A percentile compares a stretch with the other conserved stretches of the same genome.
These are phyloP conservation scores for Scatophagus argus DNA, from an alignment of 2,113 vertebrate genomes.

Conservation along the genomic window DNA sequence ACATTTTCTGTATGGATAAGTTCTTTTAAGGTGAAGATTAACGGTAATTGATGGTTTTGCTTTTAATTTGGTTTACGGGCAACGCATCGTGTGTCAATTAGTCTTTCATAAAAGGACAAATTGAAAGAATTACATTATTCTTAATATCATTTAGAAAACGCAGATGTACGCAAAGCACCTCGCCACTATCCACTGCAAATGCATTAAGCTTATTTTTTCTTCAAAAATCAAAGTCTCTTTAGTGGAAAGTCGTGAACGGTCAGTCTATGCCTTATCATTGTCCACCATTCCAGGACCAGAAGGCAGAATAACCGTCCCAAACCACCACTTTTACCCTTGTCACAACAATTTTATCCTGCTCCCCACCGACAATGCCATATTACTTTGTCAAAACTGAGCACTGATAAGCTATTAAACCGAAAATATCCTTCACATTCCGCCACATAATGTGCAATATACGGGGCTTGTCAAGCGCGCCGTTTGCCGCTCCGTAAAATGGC, in stretches of 20 bases:
- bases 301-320: slow-evolving; percentile 51
- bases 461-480: slow-evolving; percentile 35
- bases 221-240: slow-evolving; percentile 13
- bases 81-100: not conserved
- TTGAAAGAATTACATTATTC: not conserved
- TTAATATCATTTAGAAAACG: not conserved
- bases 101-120: not conserved
- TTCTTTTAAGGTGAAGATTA: not conserved
- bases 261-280: slow-evolving; percentile 61
- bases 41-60: slow-evolving; percentile 1
- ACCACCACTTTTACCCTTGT: slow-evolving; percentile 48
- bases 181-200: slow-evolving; percentile 58
- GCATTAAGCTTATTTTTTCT: slow-evolving; percentile 10
- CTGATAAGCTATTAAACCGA: slow-evolving; percentile 14
- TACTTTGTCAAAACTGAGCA: not conserved
- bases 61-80: not conserved
- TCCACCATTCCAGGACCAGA: slow-evolving; percentile 80
- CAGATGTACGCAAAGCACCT: slow-evolving; percentile 80
- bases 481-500: slow-evolving; percentile 81
- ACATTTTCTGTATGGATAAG: not conserved
- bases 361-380: slow-evolving; percentile 9
- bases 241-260: slow-evolving; percentile 41
- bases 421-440: slow-evolving; percentile 44
- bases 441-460: not conserved
- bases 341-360: slow-evolving; percentile 14